These are phyloP conservation scores for Clytia hemisphaerica DNA, from an alignment of 30 jellyfish, hydroid and myxozoan genomes.

Conservation along the genomic window DNA sequence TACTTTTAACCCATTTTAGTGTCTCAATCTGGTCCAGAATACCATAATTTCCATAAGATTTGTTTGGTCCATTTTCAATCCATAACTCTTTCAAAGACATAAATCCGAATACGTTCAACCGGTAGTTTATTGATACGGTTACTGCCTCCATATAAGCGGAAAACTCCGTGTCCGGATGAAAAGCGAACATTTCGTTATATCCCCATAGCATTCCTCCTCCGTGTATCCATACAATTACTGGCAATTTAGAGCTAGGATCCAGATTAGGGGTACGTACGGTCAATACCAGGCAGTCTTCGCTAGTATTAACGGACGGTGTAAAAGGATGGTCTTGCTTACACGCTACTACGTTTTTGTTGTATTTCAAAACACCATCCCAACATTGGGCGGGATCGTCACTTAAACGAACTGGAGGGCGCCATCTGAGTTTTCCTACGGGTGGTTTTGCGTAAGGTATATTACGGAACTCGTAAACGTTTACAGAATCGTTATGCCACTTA, in stretches of 20 bases:
- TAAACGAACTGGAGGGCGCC: neutral
- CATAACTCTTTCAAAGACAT: neutral
- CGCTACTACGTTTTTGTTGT: neutral
- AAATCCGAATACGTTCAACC: no score
- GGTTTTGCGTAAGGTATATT: no score
- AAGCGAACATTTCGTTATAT: no score
- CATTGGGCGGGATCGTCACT: neutral
- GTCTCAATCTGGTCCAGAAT: neutral
- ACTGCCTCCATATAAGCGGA: no score
- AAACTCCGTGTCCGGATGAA: no score
- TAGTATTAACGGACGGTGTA: neutral
- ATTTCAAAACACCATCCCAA: conserved; percentile 1
- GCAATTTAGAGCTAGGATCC: no score
- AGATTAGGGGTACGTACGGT: neutral
- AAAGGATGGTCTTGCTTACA: neutral
- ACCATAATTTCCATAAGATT: neutral
- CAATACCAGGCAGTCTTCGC: neutral
- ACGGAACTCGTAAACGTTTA: no score
- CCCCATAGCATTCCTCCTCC: neutral
- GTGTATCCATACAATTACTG: neutral
- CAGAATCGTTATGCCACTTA: no score
- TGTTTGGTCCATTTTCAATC: neutral
- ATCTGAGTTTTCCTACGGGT: neutral
- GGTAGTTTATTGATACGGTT: no score
- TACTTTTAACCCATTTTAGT: no score